phyloP scores from a whole-genome alignment of 1,140 invertebrate genomes.

The Drosophila pseudoananassae region DNA sequence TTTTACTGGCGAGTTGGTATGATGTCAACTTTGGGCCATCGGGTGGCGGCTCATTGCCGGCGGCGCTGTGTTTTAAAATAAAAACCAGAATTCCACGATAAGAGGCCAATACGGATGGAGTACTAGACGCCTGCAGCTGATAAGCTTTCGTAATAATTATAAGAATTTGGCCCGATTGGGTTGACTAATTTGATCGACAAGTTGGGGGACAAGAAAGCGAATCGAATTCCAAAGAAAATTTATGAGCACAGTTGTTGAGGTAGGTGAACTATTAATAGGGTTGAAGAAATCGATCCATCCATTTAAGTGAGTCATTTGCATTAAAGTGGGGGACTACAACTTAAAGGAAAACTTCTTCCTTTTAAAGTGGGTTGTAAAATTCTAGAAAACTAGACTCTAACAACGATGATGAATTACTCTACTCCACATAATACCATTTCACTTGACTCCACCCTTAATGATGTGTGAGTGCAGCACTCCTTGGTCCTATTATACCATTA shows the following conservation, averaged over 20 bases:
- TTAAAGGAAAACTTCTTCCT: neutral
- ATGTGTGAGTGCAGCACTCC: constrained; percentile 40
- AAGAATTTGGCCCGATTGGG: constrained; percentile 29
- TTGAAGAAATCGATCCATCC: constrained; percentile 31
- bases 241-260: constrained; percentile 50
- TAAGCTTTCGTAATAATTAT: constrained; percentile 43
- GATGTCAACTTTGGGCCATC: constrained; percentile 57
- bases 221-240: constrained; percentile 41
- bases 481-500: constrained; percentile 41
- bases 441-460: constrained; percentile 19
- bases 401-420: constrained; percentile 18
- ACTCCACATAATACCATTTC: constrained; percentile 8
- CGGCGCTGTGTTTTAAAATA: constrained; percentile 37
- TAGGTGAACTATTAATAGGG: constrained; percentile 51
- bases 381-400: constrained; percentile 7
- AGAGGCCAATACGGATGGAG: neutral
- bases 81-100: constrained; percentile 30
- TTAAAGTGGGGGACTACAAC: neutral
- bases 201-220: neutral
- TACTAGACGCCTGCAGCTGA: constrained; percentile 24
- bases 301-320: constrained; percentile 37
- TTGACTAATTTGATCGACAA: constrained; percentile 45
- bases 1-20: constrained; percentile 27
- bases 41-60: constrained; percentile 38
- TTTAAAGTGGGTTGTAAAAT: neutral